phyloP scores from a whole-genome alignment of 2,113 vertebrate genomes.

The Pomatostomus ruficeps region DNA sequence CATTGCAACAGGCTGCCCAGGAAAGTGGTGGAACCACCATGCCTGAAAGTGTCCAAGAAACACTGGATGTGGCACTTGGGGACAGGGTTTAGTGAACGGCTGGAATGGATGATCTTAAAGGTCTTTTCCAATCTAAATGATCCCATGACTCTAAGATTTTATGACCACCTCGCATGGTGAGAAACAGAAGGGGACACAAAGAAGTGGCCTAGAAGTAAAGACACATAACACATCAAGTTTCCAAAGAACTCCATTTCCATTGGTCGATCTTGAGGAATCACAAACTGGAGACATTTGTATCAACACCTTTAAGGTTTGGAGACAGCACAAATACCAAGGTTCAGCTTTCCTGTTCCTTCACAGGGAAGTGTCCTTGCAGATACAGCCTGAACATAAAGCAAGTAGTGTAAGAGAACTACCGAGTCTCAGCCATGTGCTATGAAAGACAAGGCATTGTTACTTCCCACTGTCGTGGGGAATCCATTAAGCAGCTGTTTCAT shows the following conservation, averaged over 20 bases:
- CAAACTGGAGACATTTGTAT: background rate
- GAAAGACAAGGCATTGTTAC: background rate
- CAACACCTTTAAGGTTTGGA: background rate
- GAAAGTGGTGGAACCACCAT: background rate
- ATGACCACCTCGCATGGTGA: accelerated
- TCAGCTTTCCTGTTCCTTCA: background rate
- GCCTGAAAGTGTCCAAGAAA: background rate
- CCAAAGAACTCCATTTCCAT: background rate
- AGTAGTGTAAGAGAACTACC: background rate
- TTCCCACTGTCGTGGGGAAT: background rate
- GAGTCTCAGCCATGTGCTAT: background rate
- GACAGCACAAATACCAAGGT: accelerated
- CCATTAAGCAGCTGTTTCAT: background rate
- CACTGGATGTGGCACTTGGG: background rate
- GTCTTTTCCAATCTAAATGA: background rate
- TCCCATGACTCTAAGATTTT: accelerated
- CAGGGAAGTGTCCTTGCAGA: background rate
- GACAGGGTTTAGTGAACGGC: background rate
- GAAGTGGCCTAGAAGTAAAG: background rate
- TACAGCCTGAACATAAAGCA: background rate
- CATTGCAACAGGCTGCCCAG: background rate
- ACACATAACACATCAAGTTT: accelerated
- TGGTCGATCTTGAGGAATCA: background rate
- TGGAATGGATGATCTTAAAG: background rate
- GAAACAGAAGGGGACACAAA: background rate